Evolutionary conservation across 2,797 vertebrate species (phyloP).

Genomic region (Microhierax caerulescens): DNA sequence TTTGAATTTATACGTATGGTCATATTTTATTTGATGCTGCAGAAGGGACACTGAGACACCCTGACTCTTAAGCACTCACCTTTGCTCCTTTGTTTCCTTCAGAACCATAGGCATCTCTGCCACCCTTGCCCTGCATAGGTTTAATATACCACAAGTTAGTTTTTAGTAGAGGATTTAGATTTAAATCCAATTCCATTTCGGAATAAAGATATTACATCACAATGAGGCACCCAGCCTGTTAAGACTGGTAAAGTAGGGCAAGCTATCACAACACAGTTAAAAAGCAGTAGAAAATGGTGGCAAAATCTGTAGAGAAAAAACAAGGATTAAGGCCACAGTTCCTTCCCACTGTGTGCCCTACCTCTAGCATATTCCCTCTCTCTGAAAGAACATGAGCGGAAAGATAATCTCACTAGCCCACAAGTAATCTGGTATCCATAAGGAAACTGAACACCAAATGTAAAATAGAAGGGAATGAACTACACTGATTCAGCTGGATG

Average conservation of each 20-base stretch:
- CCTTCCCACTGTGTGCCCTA: not conserved
- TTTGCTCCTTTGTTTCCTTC: constrained; percentile 80
- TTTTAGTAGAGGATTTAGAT: not conserved
- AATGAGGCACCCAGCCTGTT: not conserved
- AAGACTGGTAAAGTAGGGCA: not conserved
- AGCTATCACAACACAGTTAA: not conserved
- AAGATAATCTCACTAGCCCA: not conserved
- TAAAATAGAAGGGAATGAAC: not conserved
- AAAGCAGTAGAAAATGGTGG: not conserved
- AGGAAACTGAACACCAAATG: not conserved
- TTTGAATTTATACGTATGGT: not conserved
- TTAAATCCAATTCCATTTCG: not conserved
- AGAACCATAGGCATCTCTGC: constrained; percentile 78
- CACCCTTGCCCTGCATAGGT: constrained; percentile 80
- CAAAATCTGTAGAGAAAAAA: not conserved
- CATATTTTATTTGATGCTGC: not conserved
- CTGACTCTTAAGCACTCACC: constrained; percentile 64
- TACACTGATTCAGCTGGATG: not conserved
- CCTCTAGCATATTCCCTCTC: not conserved
- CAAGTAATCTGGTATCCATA: not conserved
- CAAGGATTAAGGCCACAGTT: not conserved
- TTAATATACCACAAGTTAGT: not conserved
- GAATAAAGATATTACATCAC: not conserved
- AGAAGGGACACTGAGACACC: not conserved
- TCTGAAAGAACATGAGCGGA: not conserved